phyloP scores from a whole-genome alignment of 2,888 invertebrate species.

The Tiphia femorata region DNA sequence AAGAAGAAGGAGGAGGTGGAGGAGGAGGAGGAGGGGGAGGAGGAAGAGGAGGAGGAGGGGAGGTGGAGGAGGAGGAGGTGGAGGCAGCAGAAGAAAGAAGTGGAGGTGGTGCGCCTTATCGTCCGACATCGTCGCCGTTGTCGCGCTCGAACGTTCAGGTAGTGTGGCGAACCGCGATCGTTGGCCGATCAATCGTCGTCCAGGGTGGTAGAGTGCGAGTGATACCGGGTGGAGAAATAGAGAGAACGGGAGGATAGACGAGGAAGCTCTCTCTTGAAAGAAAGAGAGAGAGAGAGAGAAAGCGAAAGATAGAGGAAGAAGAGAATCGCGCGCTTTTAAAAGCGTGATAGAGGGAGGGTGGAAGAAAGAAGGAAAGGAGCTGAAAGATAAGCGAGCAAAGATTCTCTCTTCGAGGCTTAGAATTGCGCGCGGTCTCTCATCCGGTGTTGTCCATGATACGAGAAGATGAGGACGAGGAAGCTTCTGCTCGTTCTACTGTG shows the following conservation, averaged over 20 bases:
- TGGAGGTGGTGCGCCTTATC: too few species aligned
- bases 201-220: too few species aligned
- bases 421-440: constrained; percentile 38
- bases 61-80: too few species aligned
- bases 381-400: constrained; percentile 28
- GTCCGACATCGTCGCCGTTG: too few species aligned
- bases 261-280: too few species aligned
- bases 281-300: constrained; percentile 4
- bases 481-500: constrained; percentile 42
- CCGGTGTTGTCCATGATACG: constrained; percentile 57
- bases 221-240: too few species aligned
- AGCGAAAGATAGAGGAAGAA: constrained; percentile 10
- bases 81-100: too few species aligned
- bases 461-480: constrained; percentile 57
- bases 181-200: background rate
- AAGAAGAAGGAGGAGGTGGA: constrained; percentile 15
- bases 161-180: constrained; percentile 28
- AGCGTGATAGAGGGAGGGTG: constrained; percentile 18
- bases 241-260: too few species aligned
- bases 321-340: too few species aligned
- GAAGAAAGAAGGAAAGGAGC: constrained; percentile 7
- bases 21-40: background rate
- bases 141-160: constrained; percentile 17
- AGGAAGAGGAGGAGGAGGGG: constrained; percentile 9
- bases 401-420: constrained; percentile 34